Evolutionary conservation across 1,140 invertebrate genomes (phyloP), one percentile per base, ranked within the genome.

Genomic region (Hetaerina americana): DNA sequence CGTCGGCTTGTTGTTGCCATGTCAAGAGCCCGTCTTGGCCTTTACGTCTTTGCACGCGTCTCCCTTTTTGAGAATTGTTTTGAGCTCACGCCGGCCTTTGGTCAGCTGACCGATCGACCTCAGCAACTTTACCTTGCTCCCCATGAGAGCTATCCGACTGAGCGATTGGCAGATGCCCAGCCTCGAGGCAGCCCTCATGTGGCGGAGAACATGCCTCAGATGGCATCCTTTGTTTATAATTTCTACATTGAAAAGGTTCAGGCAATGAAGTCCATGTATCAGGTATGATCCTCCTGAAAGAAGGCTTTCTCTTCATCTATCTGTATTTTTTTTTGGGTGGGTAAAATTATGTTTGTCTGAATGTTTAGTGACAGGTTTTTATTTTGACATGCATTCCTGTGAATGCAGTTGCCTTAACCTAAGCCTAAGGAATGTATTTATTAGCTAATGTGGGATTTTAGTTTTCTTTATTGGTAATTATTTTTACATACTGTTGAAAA

Each of bases 1-100:
- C 85, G 98, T 5, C 91, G 98, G 81, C 85, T 99, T 26, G 91
- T 99, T 49, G 98, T 99, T 10, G 97, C 98, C 0, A 95, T 99
- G 89, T 99, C 97, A 68, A 87, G 98, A 78, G 97, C 97, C 2
- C 85, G 97, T n/a, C 87, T 99, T 0, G 98, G 98, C 0, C 85
- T 99, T 0, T 99, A 99, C 78, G 88, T 99, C 18, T 98, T 99
- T 84, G 97, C 93, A 3, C 82, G 97, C 27, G 92, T 95, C 0
- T 87, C 90, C 22, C 83, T 99, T 3, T 99, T 99, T 82, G 87
- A 92, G 76, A 97, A 98, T 81, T 99, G 97, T 79, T 95, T 96
- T 77, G 98, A 99, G 82, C 83, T 99, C 2, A 92, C 92, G 24
- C 94, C 95, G 22, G 94, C 96, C 0, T 98, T 99, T 78, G 90